These are phyloP conservation scores for Syndactyla subalaris DNA, from an alignment of 2,797 vertebrate genomes.

Conservation along the genomic window DNA sequence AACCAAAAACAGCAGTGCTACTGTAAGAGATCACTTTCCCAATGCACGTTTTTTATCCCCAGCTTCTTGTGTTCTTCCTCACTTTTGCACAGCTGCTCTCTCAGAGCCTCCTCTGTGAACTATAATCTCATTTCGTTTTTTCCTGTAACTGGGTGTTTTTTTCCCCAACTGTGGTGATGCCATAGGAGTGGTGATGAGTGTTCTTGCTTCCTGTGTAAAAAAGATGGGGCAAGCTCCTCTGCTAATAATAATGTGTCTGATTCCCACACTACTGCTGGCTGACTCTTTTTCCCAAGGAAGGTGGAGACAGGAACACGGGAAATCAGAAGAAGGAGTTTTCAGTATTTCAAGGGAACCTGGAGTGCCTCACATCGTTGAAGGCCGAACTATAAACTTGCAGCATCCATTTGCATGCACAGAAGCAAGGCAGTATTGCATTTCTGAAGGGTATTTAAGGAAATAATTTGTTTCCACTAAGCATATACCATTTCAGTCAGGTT, in stretches of 20 bases:
- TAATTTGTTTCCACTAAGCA: background rate
- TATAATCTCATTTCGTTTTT: background rate
- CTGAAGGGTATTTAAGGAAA: background rate
- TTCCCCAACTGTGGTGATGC: background rate
- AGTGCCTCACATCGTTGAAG: background rate
- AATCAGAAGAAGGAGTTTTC: background rate
- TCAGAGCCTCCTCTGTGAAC: background rate
- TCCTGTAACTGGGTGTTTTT: background rate
- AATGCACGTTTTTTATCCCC: background rate
- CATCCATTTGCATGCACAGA: background rate
- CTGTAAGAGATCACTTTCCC: background rate
- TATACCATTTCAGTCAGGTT: background rate
- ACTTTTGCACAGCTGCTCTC: background rate
- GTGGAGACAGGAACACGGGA: background rate
- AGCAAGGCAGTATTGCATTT: background rate
- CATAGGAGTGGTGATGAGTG: background rate
- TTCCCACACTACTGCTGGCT: background rate
- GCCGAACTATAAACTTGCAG: background rate
- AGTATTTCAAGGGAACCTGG: background rate
- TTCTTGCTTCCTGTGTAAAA: background rate
- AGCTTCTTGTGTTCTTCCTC: background rate
- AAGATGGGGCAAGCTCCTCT: background rate
- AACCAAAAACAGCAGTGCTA: background rate
- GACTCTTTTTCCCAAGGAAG: background rate
- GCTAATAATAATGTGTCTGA: background rate